Base-by-base conservation (phyloP, 2,888 invertebrate species). In the Aleiodes alternator region DNA sequence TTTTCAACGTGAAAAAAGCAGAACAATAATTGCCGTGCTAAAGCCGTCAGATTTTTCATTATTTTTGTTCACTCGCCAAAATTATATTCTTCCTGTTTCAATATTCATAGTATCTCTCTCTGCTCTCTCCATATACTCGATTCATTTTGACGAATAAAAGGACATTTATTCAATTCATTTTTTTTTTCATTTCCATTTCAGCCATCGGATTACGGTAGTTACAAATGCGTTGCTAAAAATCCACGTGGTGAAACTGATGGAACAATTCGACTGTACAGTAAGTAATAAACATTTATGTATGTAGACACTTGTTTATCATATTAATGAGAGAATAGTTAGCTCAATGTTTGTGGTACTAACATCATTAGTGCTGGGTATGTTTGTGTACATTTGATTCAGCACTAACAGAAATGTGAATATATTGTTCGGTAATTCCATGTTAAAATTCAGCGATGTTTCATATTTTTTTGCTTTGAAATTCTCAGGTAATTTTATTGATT, bases 191-290 rank as follows among this genome's bases (percentile, higher is more conserved):
- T 34, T 4, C 4, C 38, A 38, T 16, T 43, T 61, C 92, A 94
- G 84, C 93, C 92, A 80, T 93, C 92, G 83, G 97, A 97, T 90
- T 96, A 95, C 87, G 97, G 96, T 31, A 95, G 94, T 70, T 97
- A 96, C 90, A 96, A 96, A 89, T 96, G 96, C 90, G 93, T 95
- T 31, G 95, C 97, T 78, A 97, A 97, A 90, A 97, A 97, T 91
- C 96, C 96, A 75, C 92, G 97, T 80, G 96, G 97, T 79, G 96
- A 96, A 89, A 97, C 96, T 66, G 96, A 96, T 90, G 97, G 97
- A 81, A 94, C 94, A 79, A 97, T 97, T 88, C 93, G 96, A 83
- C 92, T 97, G 80, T 96, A 97, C 90, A 95, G 97, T 97, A 92
- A 95, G 96, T 94, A 86, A 82, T 69, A 57, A 57, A 55, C 75